Conservation (phyloP, 1,140 invertebrate genomes). For the Parasteatoda tepidariorum region DNA sequence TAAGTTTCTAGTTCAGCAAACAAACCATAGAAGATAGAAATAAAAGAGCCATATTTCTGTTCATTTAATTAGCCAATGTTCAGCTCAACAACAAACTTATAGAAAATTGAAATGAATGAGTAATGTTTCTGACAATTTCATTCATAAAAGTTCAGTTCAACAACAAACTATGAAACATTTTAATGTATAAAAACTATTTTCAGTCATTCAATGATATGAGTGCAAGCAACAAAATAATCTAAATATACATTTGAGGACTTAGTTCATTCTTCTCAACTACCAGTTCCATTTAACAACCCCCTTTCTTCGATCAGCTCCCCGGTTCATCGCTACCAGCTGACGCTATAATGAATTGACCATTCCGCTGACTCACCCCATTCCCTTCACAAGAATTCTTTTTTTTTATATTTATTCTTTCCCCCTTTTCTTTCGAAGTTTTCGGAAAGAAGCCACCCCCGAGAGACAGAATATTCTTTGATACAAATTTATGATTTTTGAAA, state of each 20-base stretch:
- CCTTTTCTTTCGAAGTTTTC: neutral
- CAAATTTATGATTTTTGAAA: no score
- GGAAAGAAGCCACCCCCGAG: no score
- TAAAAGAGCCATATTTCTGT: no score
- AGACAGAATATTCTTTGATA: no score
- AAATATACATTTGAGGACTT: neutral
- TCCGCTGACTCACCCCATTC: neutral
- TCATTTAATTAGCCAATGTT: no score
- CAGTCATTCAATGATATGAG: neutral
- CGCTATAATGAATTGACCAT: constrained; percentile 51
- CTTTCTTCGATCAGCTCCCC: neutral
- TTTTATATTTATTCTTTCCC: neutral
- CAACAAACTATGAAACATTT: neutral
- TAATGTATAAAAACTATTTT: neutral
- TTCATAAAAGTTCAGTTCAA: neutral
- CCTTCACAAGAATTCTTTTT: neutral
- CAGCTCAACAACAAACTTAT: no score
- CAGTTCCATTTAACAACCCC: neutral
- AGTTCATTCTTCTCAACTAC: neutral
- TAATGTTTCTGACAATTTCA: neutral
- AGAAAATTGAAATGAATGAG: no score
- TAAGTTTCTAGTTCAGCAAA: no score
- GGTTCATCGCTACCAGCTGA: constrained; percentile 55
- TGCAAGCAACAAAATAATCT: neutral
- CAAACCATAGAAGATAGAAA: no score